Evolutionary conservation across 2,888 invertebrate genomes (phyloP).

Genomic region (Catocala sponsa): DNA sequence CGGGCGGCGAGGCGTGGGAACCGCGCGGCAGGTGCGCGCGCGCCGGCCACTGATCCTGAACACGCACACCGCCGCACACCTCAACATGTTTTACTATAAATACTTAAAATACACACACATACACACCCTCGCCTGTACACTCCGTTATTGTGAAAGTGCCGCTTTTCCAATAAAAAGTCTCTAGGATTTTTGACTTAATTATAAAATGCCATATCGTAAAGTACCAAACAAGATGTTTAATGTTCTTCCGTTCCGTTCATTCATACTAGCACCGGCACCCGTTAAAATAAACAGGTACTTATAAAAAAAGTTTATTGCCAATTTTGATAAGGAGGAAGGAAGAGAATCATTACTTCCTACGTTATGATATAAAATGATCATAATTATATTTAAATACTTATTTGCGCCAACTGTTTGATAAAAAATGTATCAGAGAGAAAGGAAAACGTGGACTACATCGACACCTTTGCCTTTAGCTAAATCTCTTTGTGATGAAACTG

Average conservation of each 20-base stretch:
- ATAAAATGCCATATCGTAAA: conserved; percentile 17
- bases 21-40: conserved; percentile 86
- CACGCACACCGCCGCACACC: conserved; percentile 68
- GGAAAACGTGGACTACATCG: conserved; percentile 30
- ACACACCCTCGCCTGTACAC: conserved; percentile 53
- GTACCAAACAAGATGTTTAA: conserved; percentile 19
- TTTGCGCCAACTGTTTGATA: conserved; percentile 20
- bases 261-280: conserved; percentile 14
- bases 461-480: conserved; percentile 7
- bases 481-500: background rate
- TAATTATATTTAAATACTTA: conserved; percentile 28
- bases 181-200: conserved; percentile 20
- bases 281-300: conserved; percentile 38
- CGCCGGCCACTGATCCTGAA: conserved; percentile 87
- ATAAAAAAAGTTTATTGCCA: conserved; percentile 38
- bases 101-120: conserved; percentile 55
- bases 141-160: conserved; percentile 80
- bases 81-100: conserved; percentile 54
- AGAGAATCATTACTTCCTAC: conserved; percentile 43
- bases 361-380: conserved; percentile 37
- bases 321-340: conserved; percentile 47
- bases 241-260: conserved; percentile 24
- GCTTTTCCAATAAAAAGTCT: conserved; percentile 69
- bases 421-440: conserved; percentile 22
- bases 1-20: conserved; percentile 82